Conservation (phyloP, 2,888 invertebrate species). For the Watsonalla binaria region DNA sequence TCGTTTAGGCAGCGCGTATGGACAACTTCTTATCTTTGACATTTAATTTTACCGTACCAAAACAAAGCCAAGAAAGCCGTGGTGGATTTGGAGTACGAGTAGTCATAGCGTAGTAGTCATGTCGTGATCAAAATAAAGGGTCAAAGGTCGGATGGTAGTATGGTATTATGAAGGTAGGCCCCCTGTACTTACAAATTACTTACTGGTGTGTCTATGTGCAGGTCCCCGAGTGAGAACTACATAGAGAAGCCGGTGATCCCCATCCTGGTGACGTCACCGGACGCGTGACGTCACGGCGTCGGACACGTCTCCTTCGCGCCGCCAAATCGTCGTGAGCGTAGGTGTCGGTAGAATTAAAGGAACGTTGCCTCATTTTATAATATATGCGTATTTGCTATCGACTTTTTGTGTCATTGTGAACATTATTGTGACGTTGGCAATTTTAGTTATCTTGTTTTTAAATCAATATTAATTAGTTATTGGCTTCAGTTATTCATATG, state of each 20-base stretch:
- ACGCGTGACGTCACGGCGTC: constrained; percentile 41
- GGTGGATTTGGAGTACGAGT: no score
- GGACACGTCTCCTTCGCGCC: neutral
- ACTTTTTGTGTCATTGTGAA: neutral
- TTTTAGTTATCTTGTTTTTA: no score
- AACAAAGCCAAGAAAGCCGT: no score
- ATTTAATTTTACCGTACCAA: neutral
- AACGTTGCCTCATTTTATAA: neutral
- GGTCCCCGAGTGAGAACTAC: constrained; percentile 59
- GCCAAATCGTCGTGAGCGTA: neutral
- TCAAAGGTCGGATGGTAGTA: no score
- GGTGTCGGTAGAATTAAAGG: neutral
- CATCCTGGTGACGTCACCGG: constrained; percentile 66
- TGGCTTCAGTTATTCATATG: no score
- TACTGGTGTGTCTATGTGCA: constrained; percentile 21
- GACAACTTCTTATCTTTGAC: no score
- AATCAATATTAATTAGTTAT: no score
- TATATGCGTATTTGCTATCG: neutral
- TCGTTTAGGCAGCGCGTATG: no score
- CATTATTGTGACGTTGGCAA: neutral
- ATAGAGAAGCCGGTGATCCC: constrained; percentile 54
- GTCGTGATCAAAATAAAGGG: neutral
- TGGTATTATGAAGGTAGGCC: no score
- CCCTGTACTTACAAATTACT: no score
- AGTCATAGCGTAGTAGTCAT: no score